phyloP scores from a whole-genome alignment of 2,888 invertebrate genomes.

The Clitarchus hookeri region DNA sequence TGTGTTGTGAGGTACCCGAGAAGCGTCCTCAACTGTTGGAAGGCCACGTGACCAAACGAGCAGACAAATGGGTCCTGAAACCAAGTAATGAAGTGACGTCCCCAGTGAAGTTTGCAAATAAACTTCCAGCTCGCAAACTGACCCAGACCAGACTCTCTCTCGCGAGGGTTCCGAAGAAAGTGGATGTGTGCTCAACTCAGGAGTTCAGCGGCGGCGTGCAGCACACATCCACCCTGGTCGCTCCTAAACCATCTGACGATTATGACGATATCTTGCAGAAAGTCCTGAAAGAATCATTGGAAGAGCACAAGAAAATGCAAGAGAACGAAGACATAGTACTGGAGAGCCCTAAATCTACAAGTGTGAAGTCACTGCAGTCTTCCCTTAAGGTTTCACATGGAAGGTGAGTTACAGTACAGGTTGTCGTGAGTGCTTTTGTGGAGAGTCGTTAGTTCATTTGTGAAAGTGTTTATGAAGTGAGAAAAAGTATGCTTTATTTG shows the following conservation, averaged over 20 bases:
- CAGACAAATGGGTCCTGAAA: constrained; percentile 1
- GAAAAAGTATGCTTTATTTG: no score
- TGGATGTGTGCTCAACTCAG: neutral
- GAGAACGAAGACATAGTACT: neutral
- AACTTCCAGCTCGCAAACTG: neutral
- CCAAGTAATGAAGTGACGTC: neutral
- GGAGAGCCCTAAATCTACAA: neutral
- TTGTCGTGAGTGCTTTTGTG: no score
- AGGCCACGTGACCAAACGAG: neutral
- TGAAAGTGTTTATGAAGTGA: no score
- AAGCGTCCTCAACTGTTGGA: neutral
- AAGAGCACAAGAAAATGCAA: neutral
- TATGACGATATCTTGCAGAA: neutral
- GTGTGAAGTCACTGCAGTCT: neutral
- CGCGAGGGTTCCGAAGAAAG: neutral
- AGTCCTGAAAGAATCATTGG: neutral
- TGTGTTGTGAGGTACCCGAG: neutral
- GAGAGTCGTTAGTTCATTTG: no score
- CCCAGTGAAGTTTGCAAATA: neutral
- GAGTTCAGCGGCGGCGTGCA: constrained; percentile 6
- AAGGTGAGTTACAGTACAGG: neutral
- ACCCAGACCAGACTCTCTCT: constrained; percentile 14
- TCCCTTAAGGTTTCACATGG: neutral
- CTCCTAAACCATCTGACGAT: neutral
- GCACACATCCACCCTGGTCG: neutral